A percentile compares a stretch with the other conserved stretches of the same genome.
These are phyloP conservation scores for Spodoptera frugiperda DNA, from an alignment of 1,140 invertebrate species.

Conservation along the genomic window DNA sequence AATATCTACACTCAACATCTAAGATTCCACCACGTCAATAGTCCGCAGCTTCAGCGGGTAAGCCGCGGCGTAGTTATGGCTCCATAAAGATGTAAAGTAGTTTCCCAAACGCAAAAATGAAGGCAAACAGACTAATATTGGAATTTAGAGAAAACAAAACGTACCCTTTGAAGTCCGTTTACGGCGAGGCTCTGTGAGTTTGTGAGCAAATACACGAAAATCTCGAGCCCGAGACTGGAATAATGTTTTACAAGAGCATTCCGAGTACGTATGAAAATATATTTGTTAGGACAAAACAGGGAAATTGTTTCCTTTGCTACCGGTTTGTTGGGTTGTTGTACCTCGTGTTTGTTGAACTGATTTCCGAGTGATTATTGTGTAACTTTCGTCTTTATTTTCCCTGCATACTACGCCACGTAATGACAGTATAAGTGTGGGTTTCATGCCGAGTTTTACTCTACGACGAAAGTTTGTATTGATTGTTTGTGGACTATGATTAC, in stretches of 20 bases:
- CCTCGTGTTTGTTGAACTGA: no score
- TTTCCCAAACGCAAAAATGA: conserved; percentile 30
- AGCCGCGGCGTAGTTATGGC: not conserved
- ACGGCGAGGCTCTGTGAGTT: conserved; percentile 3
- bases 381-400: no score
- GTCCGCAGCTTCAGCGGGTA: not conserved
- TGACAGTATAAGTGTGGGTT: no score
- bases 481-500: no score
- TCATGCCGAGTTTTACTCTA: no score
- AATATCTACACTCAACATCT: no score
- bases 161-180: conserved; percentile 35
- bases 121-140: conserved; percentile 31
- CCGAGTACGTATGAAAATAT: conserved; percentile 4
- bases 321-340: not conserved
- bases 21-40: not conserved
- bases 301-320: conserved; percentile 4
- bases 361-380: no score
- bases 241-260: conserved; percentile 24
- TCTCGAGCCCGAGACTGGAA: conserved; percentile 9
- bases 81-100: conserved; percentile 18
- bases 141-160: conserved; percentile 32
- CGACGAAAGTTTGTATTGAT: no score
- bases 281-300: not conserved
- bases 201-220: conserved; percentile 34
- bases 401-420: no score